These are phyloP conservation scores for Podarcis lilfordi DNA, from an alignment of 2,797 vertebrate species.

Conservation along the genomic window DNA sequence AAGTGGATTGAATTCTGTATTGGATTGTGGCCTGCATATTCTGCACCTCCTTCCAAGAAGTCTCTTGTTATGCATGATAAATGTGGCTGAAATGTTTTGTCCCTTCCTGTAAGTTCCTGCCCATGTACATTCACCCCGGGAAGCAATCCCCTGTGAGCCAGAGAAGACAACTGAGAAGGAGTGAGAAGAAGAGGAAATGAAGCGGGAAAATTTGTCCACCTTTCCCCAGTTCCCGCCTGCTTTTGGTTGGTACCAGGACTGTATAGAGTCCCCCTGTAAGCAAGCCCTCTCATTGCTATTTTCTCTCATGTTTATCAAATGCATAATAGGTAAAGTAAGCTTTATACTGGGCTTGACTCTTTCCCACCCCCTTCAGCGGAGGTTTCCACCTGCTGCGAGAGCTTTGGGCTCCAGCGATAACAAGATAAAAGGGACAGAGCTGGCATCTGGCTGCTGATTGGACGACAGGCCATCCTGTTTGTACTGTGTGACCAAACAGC, in stretches of 20 bases:
- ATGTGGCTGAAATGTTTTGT: background rate
- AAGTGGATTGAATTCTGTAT: background rate
- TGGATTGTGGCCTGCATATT: background rate
- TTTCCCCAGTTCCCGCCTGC: background rate
- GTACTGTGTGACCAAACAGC: slow-evolving; percentile 29
- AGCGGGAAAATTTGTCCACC: background rate
- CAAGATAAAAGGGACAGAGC: slow-evolving; percentile 41
- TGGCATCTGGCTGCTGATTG: slow-evolving; percentile 15
- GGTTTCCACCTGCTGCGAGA: slow-evolving; percentile 43
- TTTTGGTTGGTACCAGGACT: background rate
- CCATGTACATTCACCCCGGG: too few relatives aligned
- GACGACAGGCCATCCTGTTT: slow-evolving; percentile 5
- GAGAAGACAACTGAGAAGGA: background rate
- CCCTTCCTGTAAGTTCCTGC: background rate
- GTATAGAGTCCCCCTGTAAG: background rate
- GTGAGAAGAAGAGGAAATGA: background rate
- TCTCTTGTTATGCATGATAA: background rate
- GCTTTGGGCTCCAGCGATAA: slow-evolving; percentile 35
- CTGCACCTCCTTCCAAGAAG: background rate
- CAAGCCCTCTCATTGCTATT: background rate
- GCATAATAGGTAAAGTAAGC: background rate
- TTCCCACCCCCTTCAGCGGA: background rate
- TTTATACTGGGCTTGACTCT: background rate
- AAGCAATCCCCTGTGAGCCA: background rate
- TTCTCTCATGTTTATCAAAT: background rate